These are phyloP conservation scores for Typhlichthys eigenmanni DNA, from an alignment of 2,797 vertebrate genomes.

Conservation along the genomic window DNA sequence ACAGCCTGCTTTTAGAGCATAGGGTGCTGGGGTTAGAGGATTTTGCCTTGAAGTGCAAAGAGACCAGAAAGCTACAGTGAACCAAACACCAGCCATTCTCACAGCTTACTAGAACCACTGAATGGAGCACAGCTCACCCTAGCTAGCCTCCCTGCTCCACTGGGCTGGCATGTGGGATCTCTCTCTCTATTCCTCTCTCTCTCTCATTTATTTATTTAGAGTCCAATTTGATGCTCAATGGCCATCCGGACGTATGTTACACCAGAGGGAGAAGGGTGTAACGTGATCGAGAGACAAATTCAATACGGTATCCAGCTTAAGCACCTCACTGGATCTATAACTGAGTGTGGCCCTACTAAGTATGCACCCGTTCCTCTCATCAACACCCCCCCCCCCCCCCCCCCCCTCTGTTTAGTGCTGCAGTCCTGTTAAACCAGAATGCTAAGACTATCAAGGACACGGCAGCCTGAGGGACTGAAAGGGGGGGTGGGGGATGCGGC, in stretches of 20 bases:
- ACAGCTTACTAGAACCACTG: slow-evolving; percentile 91
- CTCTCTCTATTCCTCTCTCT: slow-evolving; percentile 5
- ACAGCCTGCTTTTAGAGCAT: slow-evolving; percentile 85
- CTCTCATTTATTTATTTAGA: slow-evolving; percentile 19
- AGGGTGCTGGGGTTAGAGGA: slow-evolving; percentile 98
- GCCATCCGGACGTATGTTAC: slow-evolving; percentile 9
- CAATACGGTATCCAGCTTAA: slow-evolving; percentile 4
- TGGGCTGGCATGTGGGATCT: slow-evolving; percentile 36
- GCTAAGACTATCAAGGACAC: slow-evolving; percentile 57
- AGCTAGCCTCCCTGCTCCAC: slow-evolving; percentile 11
- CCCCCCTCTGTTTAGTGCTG: slow-evolving; percentile 38
- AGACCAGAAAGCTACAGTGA: slow-evolving; percentile 99
- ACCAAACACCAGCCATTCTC: slow-evolving; percentile 99
- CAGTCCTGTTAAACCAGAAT: slow-evolving; percentile 57
- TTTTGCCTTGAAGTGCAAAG: slow-evolving; percentile 99
- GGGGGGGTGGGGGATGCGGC: slow-evolving; percentile 31
- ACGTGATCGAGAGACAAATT: background rate
- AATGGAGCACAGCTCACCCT: slow-evolving; percentile 22
- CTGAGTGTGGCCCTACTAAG: slow-evolving; percentile 13
- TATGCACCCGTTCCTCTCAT: background rate
- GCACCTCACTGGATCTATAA: slow-evolving; percentile 23
- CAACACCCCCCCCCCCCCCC: background rate
- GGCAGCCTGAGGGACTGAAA: slow-evolving; percentile 37
- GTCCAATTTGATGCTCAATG: slow-evolving; percentile 28
- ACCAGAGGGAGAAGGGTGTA: background rate